A percentile compares a stretch with the other conserved stretches of the same genome.
These are phyloP conservation scores for Phalacrocorax pelagicus DNA, from an alignment of 2,113 vertebrate genomes.

Conservation along the genomic window DNA sequence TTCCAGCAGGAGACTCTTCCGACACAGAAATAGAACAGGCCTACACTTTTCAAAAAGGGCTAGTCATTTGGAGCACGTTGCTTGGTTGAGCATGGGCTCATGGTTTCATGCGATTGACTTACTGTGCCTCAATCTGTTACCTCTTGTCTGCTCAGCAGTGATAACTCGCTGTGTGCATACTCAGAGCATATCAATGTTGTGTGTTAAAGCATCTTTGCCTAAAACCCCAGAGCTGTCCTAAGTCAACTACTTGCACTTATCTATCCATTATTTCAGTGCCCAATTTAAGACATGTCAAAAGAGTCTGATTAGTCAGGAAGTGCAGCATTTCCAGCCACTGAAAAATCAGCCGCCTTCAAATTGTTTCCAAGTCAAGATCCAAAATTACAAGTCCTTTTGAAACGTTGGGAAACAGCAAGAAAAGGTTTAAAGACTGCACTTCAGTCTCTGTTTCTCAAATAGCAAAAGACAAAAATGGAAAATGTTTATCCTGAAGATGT, in stretches of 20 bases:
- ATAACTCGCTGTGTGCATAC: background rate
- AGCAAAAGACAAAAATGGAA: constrained; percentile 26
- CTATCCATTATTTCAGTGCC: background rate
- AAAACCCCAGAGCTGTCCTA: background rate
- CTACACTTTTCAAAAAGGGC: background rate
- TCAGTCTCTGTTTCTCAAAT: constrained; percentile 9
- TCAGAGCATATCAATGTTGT: background rate
- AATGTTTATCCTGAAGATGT: constrained; percentile 42
- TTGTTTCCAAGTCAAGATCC: constrained; percentile 17
- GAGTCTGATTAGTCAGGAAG: constrained; percentile 42
- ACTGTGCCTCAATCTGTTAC: background rate
- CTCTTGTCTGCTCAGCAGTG: background rate
- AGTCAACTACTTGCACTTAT: background rate
- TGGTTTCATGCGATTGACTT: background rate
- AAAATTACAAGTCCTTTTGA: constrained; percentile 45
- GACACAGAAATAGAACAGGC: background rate
- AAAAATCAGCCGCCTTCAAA: background rate
- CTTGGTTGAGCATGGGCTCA: background rate
- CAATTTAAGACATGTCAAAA: constrained; percentile 38
- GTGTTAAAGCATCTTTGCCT: background rate
- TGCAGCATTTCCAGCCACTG: background rate
- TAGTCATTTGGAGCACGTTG: background rate
- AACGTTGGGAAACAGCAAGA: constrained; percentile 13
- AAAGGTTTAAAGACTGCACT: background rate
- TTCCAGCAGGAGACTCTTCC: background rate